Conservation (phyloP, 2,797 vertebrate species). For the Tiaroga cobitis region DNA sequence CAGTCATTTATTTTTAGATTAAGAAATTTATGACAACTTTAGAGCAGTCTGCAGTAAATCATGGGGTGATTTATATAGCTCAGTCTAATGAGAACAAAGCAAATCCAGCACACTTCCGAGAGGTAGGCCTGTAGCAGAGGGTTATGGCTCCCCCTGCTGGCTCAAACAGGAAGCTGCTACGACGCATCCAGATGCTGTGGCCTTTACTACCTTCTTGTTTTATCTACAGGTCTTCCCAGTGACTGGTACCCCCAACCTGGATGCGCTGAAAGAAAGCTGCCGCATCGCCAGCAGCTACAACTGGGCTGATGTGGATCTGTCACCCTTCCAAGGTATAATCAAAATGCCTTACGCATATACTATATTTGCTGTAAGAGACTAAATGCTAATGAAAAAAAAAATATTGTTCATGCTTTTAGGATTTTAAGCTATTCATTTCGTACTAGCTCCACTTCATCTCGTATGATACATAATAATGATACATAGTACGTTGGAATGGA, state of each 20-base stretch:
- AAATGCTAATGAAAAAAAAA: background rate
- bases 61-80: conserved; percentile 67
- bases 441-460: background rate
- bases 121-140: conserved; percentile 55
- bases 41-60: conserved; percentile 66
- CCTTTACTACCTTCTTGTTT: conserved; percentile 13
- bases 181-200: background rate
- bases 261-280: conserved; percentile 94
- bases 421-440: background rate
- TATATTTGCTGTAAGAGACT: background rate
- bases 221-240: conserved; percentile 80
- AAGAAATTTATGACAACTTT: conserved; percentile 57
- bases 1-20: conserved; percentile 59
- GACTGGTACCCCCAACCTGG: conserved; percentile 94
- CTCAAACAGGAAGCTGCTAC: background rate
- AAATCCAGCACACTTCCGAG: conserved; percentile 54
- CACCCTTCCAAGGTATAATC: conserved; percentile 89
- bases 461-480: background rate
- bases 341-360: background rate
- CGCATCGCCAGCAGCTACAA: conserved; percentile 94
- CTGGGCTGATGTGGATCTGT: conserved; percentile 94
- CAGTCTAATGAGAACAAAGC: conserved; percentile 77
- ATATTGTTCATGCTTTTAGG: background rate
- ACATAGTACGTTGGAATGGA: no score
- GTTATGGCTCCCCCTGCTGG: conserved; percentile 74